Conservation (phyloP, 2,797 vertebrate genomes). For the Carcharodon carcharias region DNA sequence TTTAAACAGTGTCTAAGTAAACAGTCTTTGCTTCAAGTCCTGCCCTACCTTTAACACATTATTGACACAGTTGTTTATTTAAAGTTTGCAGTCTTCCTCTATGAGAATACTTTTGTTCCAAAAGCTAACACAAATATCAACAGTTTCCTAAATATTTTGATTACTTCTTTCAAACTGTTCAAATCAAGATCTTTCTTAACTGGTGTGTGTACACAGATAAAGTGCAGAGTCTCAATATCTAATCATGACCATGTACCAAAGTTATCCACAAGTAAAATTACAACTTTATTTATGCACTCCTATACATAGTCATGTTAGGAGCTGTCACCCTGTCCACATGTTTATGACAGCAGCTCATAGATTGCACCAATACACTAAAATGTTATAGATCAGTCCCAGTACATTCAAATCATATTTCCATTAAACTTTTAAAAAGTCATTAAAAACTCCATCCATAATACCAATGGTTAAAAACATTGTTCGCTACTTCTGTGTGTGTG, state of each 20-base stretch:
- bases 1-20: neutral
- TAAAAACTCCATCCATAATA: too few species aligned
- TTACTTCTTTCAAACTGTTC: neutral
- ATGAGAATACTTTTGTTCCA: neutral
- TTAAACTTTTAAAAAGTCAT: neutral
- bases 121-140: neutral
- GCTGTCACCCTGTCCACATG: neutral
- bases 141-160: neutral
- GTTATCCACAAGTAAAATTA: neutral
- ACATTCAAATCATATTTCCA: neutral
- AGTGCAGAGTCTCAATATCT: neutral
- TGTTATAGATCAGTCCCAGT: neutral
- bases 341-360: neutral
- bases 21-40: neutral
- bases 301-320: neutral
- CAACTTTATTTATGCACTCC: neutral
- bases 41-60: neutral
- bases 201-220: neutral
- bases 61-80: too few species aligned
- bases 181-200: neutral
- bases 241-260: neutral
- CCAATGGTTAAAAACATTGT: neutral
- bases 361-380: neutral
- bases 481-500: neutral
- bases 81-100: neutral